Evolutionary conservation across 2,113 vertebrate species (phyloP).

Genomic region (Siphamia tubifer): DNA sequence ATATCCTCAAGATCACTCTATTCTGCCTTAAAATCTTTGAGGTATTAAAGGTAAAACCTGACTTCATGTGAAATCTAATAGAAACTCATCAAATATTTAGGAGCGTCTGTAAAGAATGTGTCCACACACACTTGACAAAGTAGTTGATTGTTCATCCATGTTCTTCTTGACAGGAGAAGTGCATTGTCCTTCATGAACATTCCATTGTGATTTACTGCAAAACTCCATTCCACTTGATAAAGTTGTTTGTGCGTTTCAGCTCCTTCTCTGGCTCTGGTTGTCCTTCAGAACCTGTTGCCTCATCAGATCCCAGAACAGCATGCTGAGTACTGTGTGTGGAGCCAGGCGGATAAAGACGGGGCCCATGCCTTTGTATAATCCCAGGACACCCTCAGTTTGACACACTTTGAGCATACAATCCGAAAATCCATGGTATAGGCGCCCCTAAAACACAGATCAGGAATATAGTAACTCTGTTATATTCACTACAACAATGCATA

Average conservation of each 20-base stretch:
- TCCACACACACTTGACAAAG: background rate
- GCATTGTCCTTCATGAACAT: no score
- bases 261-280: slow-evolving; percentile 13
- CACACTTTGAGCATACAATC: slow-evolving; percentile 90
- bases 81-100: background rate
- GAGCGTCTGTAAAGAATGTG: slow-evolving; percentile 2
- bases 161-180: no score
- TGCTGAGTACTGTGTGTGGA: slow-evolving; percentile 93
- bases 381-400: slow-evolving; percentile 83
- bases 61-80: background rate
- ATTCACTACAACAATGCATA: background rate
- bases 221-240: background rate
- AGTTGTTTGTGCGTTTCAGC: background rate
- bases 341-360: slow-evolving; percentile 91
- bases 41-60: slow-evolving; percentile 20
- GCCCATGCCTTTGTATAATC: slow-evolving; percentile 92
- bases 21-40: slow-evolving; percentile 21
- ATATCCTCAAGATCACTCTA: background rate
- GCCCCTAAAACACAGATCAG: slow-evolving; percentile 79
- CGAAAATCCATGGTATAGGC: slow-evolving; percentile 85
- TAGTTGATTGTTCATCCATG: background rate
- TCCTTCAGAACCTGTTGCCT: slow-evolving; percentile 75
- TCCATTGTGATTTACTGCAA: no score
- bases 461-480: background rate
- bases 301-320: slow-evolving; percentile 95